Evolutionary conservation across 2,888 invertebrate genomes (phyloP).

Genomic region (Lordiphosa andalusiaca): DNA sequence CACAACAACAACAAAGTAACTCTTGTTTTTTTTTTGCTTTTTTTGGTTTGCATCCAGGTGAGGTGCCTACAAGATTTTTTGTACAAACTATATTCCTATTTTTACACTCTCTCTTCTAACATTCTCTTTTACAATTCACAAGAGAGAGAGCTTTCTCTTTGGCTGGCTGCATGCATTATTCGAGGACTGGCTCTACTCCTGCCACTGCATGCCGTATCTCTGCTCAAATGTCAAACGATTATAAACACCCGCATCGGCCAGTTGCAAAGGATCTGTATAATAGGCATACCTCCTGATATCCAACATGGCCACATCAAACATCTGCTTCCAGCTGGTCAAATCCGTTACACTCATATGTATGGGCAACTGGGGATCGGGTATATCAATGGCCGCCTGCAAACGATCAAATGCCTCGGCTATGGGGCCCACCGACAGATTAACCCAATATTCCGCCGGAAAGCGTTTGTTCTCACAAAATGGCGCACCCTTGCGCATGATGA

Average conservation of each 20-base stretch:
- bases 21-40: not conserved
- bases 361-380: slow-evolving; percentile 73
- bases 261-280: slow-evolving; percentile 69
- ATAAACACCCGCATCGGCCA: slow-evolving; percentile 71
- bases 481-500: slow-evolving; percentile 73
- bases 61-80: slow-evolving; percentile 14
- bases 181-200: slow-evolving; percentile 46
- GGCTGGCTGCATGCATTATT: too few species aligned
- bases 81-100: not conserved
- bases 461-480: slow-evolving; percentile 77
- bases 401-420: slow-evolving; percentile 73
- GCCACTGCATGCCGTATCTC: slow-evolving; percentile 71
- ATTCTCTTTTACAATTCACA: too few species aligned
- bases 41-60: not conserved
- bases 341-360: slow-evolving; percentile 76
- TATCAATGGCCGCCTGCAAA: slow-evolving; percentile 69
- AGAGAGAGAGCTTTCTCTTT: not conserved
- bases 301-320: slow-evolving; percentile 71
- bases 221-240: slow-evolving; percentile 72
- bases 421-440: slow-evolving; percentile 73
- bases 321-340: slow-evolving; percentile 75
- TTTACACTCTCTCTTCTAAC: not conserved
- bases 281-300: slow-evolving; percentile 70
- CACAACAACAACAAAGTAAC: slow-evolving; percentile 23
- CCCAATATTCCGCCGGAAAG: slow-evolving; percentile 78